Conservation (phyloP, 2,113 vertebrate species). For the Megaceryle maxima region DNA sequence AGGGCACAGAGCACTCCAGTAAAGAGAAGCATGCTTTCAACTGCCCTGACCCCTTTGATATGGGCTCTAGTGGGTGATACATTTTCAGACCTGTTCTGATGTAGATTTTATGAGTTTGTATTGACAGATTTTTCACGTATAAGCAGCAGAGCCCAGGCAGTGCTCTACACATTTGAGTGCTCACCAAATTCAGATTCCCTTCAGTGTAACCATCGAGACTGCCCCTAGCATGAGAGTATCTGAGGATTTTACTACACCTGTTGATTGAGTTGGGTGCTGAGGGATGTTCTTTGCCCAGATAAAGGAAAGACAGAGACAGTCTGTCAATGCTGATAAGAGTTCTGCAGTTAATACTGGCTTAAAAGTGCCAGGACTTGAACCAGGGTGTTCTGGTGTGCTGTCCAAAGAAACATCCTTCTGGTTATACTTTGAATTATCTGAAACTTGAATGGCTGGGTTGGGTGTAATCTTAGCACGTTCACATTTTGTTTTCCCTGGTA, state of each 20-base stretch:
- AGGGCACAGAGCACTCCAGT: neutral
- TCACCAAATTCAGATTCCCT: neutral
- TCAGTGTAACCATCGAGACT: neutral
- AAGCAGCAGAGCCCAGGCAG: neutral
- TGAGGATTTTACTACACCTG: neutral
- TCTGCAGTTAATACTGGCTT: neutral
- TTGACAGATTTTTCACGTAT: neutral
- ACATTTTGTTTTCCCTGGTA: neutral
- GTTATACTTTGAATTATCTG: neutral
- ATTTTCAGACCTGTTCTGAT: neutral
- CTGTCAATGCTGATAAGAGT: neutral
- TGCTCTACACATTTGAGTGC: neutral
- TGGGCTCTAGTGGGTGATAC: neutral
- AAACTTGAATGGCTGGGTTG: neutral
- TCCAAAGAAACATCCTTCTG: neutral
- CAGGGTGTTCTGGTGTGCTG: neutral
- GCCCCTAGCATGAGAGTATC: accelerated
- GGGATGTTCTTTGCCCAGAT: neutral
- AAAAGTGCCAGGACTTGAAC: neutral
- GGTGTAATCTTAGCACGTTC: neutral
- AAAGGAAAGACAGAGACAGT: neutral
- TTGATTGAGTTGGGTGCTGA: neutral
- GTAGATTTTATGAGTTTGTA: neutral
- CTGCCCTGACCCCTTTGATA: neutral
- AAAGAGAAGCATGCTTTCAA: neutral